Base-by-base conservation (phyloP, 2,113 vertebrate species). In the Alectura lathami region DNA sequence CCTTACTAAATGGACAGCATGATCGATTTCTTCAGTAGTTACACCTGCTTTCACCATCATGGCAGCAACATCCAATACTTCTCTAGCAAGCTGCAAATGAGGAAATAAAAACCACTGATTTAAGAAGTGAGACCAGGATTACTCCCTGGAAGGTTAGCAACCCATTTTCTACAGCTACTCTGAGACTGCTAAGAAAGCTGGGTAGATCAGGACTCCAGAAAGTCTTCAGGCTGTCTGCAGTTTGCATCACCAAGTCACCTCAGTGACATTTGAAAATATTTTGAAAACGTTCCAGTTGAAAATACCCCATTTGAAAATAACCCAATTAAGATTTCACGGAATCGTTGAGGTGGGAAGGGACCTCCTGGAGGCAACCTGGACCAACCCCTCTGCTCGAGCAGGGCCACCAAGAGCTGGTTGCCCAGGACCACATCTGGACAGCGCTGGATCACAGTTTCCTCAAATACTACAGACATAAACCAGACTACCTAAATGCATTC, bases 21-120 rank as follows among this genome's bases (percentile, higher is more conserved):
- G 99, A 96, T 99, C 99, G 51, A 99, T 99, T 97, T 99, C 99
- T 97, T 99, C 99, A 78, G 99, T 99, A 81, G 99, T 99, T 64
- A 99, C 97, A 38, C 99, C 99, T 30, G 98, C 95, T 95, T 99
- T 99, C 89, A 99, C 98, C 99, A 99, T 99, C 97, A 98, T 93
- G 54, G 99, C 98, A 79, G 99, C 99, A 54, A 99, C 98, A 94
- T 99, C 99, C 93, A 99, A 92, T 29, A 99, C 99, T 98, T 99
- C 99, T 95, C 99, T 97, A 60, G 99, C 99, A 96, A 99, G 98
- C 99, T 99, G 97, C n/a, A 94, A 97, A 93, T 36, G 2, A 92
- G 22, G 60, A 76, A 95, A 36, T 23, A 59, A 68, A 62, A 51
- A 76, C 36, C 21, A 89, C 11, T 57, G 6, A 95, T 72, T 84